Evolutionary conservation across 2,797 vertebrate genomes (phyloP).

Genomic region (Smutsia gigantea): DNA sequence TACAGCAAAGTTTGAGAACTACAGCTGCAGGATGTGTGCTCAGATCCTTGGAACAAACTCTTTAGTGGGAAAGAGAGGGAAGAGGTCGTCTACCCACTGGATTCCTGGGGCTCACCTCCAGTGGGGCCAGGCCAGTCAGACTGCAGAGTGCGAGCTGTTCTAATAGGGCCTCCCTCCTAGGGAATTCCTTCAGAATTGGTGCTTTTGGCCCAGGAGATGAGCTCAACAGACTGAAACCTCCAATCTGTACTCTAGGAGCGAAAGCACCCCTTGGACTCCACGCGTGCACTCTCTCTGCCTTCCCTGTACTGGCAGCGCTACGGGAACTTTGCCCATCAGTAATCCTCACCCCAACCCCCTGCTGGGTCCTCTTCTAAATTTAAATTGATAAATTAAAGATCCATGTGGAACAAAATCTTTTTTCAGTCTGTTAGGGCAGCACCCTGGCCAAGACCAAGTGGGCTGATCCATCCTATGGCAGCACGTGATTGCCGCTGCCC

Average conservation of each 20-base stretch:
- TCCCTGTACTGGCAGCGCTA: accelerated
- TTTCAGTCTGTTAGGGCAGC: neutral
- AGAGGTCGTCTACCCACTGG: neutral
- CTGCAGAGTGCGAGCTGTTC: neutral
- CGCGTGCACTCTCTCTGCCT: neutral
- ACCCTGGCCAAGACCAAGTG: constrained; percentile 18
- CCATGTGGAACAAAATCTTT: neutral
- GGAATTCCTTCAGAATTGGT: neutral
- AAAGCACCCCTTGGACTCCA: accelerated
- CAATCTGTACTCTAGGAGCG: neutral
- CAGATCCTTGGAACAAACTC: no score
- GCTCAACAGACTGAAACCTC: neutral
- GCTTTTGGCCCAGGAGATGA: neutral
- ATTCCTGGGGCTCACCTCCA: neutral
- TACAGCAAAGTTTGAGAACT: neutral
- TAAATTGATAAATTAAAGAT: neutral
- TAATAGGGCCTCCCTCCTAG: neutral
- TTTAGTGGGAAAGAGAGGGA: accelerated
- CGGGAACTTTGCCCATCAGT: neutral
- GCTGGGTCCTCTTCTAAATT: neutral
- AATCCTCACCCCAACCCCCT: neutral
- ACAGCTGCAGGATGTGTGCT: neutral
- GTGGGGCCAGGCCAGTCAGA: neutral
- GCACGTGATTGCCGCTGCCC: neutral
- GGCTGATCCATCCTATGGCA: neutral